phyloP scores from a whole-genome alignment of 1,140 invertebrate genomes.

The Drosophila funebris region DNA sequence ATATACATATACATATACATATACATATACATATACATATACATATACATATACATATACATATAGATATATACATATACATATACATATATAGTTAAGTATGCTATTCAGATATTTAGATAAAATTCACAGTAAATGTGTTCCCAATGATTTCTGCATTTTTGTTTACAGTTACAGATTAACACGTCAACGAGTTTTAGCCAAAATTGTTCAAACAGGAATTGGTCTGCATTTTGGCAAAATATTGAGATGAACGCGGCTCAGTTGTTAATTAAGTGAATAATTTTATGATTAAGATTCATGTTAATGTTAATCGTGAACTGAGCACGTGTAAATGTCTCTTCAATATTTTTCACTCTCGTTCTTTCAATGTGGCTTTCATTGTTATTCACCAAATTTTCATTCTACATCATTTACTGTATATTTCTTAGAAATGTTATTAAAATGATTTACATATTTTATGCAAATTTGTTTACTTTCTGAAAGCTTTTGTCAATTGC shows the following conservation, averaged over 20 bases:
- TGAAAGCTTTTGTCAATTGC: too few species aligned
- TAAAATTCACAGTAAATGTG: conserved; percentile 41
- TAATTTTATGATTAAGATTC: not conserved
- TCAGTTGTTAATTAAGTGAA: not conserved
- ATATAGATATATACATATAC: conserved; percentile 21
- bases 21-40: conserved; percentile 8
- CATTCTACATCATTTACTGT: conserved; percentile 38
- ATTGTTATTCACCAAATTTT: conserved; percentile 30
- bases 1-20: conserved; percentile 11
- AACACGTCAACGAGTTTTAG: conserved; percentile 1
- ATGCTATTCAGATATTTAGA: conserved; percentile 41
- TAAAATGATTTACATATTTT: conserved; percentile 50
- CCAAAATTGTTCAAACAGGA: conserved; percentile 17
- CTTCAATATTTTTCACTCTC: conserved; percentile 9
- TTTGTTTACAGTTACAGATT: conserved; percentile 4
- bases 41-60: conserved; percentile 24
- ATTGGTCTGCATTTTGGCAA: conserved; percentile 35
- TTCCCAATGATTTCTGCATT: conserved; percentile 23
- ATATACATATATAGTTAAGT: conserved; percentile 43
- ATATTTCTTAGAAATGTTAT: conserved; percentile 52
- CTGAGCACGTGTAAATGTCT: not conserved
- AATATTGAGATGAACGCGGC: not conserved
- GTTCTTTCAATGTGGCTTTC: conserved; percentile 27
- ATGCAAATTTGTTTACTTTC: not conserved
- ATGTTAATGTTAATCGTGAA: not conserved